Conservation (phyloP, 2,888 invertebrate genomes). For the Gryllus longicercus region DNA sequence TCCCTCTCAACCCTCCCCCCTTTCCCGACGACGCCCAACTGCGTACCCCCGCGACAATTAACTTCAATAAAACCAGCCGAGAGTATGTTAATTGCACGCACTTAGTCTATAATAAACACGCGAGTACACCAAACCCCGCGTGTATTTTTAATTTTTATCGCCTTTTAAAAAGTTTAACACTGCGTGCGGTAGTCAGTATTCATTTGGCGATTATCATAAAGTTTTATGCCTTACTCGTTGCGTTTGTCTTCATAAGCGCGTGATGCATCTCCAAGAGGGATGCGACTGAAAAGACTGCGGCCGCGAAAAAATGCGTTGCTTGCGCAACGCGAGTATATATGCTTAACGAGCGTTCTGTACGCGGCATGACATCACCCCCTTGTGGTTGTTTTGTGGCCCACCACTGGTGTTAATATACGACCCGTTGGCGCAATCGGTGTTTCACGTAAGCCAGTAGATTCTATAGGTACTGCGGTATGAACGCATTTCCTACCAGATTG, state of each 20-base stretch:
- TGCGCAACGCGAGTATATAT: no score
- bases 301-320: no score
- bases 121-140: background rate
- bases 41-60: background rate
- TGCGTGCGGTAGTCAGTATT: background rate
- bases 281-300: background rate
- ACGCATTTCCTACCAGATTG: no score
- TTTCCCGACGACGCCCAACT: background rate
- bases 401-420: no score
- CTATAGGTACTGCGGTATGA: no score
- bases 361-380: no score
- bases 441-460: no score
- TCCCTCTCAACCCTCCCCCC: background rate
- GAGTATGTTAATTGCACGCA: slow-evolving; percentile 17
- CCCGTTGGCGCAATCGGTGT: no score
- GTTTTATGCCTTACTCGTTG: background rate
- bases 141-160: slow-evolving; percentile 5
- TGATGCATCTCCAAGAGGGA: background rate
- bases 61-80: slow-evolving; percentile 2
- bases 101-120: slow-evolving; percentile 17
- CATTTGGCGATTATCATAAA: slow-evolving; percentile 17
- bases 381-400: no score
- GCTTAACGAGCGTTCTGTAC: no score
- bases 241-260: background rate
- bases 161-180: slow-evolving; percentile 17